Conservation (phyloP, 2,888 invertebrate genomes). For the Salticus scenicus region DNA sequence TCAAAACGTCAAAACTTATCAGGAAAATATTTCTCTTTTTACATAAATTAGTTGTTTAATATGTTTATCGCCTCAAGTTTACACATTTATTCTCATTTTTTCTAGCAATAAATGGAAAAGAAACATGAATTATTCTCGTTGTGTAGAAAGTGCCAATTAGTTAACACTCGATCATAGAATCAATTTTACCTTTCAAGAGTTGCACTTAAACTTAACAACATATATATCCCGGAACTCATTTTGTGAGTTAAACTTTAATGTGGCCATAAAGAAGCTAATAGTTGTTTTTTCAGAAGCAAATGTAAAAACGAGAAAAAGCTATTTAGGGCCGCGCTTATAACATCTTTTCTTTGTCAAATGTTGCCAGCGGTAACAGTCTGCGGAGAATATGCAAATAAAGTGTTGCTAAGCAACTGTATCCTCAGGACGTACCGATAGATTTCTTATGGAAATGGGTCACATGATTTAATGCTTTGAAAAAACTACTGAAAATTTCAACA, state of each 20-base stretch:
- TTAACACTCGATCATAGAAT: no score
- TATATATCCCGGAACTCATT: no score
- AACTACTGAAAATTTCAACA: not conserved
- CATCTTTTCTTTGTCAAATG: constrained; percentile 37
- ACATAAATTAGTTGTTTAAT: no score
- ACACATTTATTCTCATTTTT: no score
- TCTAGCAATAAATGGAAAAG: no score
- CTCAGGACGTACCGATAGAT: constrained; percentile 10
- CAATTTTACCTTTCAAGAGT: no score
- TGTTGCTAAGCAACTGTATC: constrained; percentile 47
- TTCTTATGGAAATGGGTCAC: constrained; percentile 2
- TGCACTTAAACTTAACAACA: no score
- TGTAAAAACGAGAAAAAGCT: not conserved
- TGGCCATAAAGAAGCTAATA: not conserved
- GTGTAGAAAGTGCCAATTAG: no score
- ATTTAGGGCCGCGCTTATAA: not conserved
- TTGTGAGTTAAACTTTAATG: not conserved
- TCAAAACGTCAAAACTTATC: no score
- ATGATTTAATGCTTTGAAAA: not conserved
- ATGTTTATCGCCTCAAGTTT: no score
- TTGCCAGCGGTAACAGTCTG: constrained; percentile 54
- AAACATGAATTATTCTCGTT: no score
- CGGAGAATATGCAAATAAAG: constrained; percentile 67
- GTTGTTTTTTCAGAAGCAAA: not conserved
- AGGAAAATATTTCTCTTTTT: no score